Evolutionary conservation across 2,888 invertebrate species (phyloP).

Genomic region (Nomada lathburiana): DNA sequence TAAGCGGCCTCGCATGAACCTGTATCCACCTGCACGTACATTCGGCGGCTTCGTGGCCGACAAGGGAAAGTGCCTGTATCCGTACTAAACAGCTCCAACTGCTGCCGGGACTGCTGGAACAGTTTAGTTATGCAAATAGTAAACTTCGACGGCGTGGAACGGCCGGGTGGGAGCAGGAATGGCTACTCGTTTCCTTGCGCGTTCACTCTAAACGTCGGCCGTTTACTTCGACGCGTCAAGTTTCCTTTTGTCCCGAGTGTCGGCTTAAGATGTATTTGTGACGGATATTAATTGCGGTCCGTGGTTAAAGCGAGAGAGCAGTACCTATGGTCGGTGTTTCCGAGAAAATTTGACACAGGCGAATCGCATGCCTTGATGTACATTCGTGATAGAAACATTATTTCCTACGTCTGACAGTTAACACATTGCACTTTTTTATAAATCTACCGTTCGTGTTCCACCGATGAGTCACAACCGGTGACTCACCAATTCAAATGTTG

Average conservation of each 20-base stretch:
- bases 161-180: conserved; percentile 35
- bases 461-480: conserved; percentile 21
- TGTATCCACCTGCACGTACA: conserved; percentile 43
- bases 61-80: conserved; percentile 59
- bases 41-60: conserved; percentile 44
- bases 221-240: conserved; percentile 20
- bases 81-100: conserved; percentile 60
- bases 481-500: conserved; percentile 27
- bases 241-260: conserved; percentile 42
- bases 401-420: too few species aligned
- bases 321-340: too few species aligned
- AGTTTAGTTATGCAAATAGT: conserved; percentile 72
- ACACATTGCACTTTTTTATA: neutral
- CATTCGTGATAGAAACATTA: too few species aligned
- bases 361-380: too few species aligned
- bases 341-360: too few species aligned
- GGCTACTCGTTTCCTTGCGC: conserved; percentile 51
- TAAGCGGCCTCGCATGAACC: conserved; percentile 34
- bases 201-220: conserved; percentile 23
- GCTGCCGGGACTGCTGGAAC: conserved; percentile 54
- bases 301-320: conserved; percentile 6
- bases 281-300: conserved; percentile 50
- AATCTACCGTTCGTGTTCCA: neutral
- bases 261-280: conserved; percentile 31
- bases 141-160: conserved; percentile 52